A percentile compares a stretch with the other conserved stretches of the same genome.
Evolutionary conservation across 2,888 invertebrate genomes (phyloP).

Genomic region (Mongoloraphidia duomilia): DNA sequence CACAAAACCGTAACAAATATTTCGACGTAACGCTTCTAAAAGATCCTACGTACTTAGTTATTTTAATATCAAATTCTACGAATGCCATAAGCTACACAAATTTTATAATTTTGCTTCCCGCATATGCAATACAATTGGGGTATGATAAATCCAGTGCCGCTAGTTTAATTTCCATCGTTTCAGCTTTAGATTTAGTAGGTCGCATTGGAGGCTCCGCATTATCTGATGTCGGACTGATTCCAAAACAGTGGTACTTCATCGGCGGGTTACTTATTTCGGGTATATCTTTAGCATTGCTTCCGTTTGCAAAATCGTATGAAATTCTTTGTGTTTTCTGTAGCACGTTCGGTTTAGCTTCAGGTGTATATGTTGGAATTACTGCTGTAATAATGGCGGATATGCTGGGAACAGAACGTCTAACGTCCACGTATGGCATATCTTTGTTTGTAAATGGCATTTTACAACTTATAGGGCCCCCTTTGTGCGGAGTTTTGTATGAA

Average conservation of each 20-base stretch:
- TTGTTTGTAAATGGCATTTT: constrained; percentile 71
- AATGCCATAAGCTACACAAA: constrained; percentile 80
- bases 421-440: constrained; percentile 76
- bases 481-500: constrained; percentile 63
- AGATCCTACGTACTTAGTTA: constrained; percentile 69
- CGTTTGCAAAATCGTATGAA: constrained; percentile 48
- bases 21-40: constrained; percentile 59
- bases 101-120: constrained; percentile 67
- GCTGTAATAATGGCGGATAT: constrained; percentile 81
- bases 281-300: constrained; percentile 53
- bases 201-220: constrained; percentile 74
- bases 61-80: constrained; percentile 70
- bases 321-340: constrained; percentile 56
- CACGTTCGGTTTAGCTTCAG: constrained; percentile 68
- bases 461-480: constrained; percentile 67
- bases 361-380: constrained; percentile 72
- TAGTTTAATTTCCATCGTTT: constrained; percentile 63
- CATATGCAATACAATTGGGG: constrained; percentile 54
- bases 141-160: constrained; percentile 60
- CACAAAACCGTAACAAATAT: constrained; percentile 39
- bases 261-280: constrained; percentile 67
- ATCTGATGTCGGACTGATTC: constrained; percentile 60
- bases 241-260: constrained; percentile 71
- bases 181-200: constrained; percentile 65
- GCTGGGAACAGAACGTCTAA: constrained; percentile 68